Conservation (phyloP, 1,140 invertebrate genomes). For the Drosophila subobscura region DNA sequence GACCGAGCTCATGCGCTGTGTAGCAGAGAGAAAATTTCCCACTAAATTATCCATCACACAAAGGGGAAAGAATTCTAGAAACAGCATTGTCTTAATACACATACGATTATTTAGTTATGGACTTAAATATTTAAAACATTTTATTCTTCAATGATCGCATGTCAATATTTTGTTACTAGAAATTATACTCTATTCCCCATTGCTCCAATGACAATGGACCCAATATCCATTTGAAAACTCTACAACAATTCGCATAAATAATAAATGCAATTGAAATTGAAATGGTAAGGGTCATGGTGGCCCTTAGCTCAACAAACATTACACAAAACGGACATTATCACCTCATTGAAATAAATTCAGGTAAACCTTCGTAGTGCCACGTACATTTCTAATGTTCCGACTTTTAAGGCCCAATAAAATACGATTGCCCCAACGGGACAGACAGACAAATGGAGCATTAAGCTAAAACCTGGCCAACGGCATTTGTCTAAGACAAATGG, state of each 20-base stretch:
- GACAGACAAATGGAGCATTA: not conserved
- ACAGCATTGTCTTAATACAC: too few relatives aligned
- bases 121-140: too few relatives aligned
- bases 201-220: not conserved
- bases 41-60: constrained; percentile 2
- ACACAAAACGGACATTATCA: constrained; percentile 53
- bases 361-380: constrained; percentile 22
- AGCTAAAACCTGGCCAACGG: constrained; percentile 16
- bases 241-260: too few relatives aligned
- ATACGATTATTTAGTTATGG: too few relatives aligned
- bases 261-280: too few relatives aligned
- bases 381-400: constrained; percentile 56
- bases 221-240: too few relatives aligned
- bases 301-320: constrained; percentile 14
- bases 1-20: constrained; percentile 29
- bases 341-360: constrained; percentile 73
- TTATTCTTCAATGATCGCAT: too few relatives aligned
- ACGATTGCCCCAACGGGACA: constrained; percentile 35
- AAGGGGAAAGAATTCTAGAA: not conserved
- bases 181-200: too few relatives aligned
- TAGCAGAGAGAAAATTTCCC: constrained; percentile 30
- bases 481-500: constrained; percentile 73
- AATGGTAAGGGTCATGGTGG: not conserved
- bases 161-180: too few relatives aligned
- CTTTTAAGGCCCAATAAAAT: constrained; percentile 67